A percentile compares a stretch with the other conserved stretches of the same genome.
Conservation (phyloP, 2,888 invertebrate species). For the Ophion obscuratus region DNA sequence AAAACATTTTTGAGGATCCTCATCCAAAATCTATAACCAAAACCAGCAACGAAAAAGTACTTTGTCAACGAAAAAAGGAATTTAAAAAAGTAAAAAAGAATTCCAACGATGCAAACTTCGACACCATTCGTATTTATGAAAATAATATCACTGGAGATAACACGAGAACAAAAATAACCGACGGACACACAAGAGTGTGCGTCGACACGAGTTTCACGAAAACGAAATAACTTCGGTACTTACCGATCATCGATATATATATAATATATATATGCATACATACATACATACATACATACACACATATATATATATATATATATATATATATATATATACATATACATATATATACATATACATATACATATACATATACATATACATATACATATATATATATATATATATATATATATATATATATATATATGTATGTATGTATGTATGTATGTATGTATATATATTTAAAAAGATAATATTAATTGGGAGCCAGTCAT, state of each 20-base stretch:
- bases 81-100: no score
- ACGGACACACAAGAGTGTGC: conserved; percentile 15
- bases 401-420: conserved; percentile 13
- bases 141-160: conserved; percentile 61
- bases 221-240: conserved; percentile 19
- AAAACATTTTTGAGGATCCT: no score
- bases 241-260: neutral
- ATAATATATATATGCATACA: neutral
- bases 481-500: conserved; percentile 60
- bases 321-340: no score
- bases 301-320: conserved; percentile 18
- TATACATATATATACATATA: conserved; percentile 8
- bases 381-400: neutral
- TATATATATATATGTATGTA: no score
- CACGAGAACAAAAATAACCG: conserved; percentile 42
- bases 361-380: no score
- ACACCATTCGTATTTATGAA: conserved; percentile 27
- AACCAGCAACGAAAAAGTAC: no score
- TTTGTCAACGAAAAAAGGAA: no score
- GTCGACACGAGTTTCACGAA: conserved; percentile 38
- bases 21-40: no score
- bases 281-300: no score
- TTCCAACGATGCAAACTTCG: no score
- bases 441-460: neutral
- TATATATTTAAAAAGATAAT: conserved; percentile 50